A percentile compares a stretch with the other conserved stretches of the same genome.
These are phyloP conservation scores for mouse (Mus musculus) DNA, from an alignment of 2,113 vertebrate genomes.

Conservation along the genomic window DNA sequence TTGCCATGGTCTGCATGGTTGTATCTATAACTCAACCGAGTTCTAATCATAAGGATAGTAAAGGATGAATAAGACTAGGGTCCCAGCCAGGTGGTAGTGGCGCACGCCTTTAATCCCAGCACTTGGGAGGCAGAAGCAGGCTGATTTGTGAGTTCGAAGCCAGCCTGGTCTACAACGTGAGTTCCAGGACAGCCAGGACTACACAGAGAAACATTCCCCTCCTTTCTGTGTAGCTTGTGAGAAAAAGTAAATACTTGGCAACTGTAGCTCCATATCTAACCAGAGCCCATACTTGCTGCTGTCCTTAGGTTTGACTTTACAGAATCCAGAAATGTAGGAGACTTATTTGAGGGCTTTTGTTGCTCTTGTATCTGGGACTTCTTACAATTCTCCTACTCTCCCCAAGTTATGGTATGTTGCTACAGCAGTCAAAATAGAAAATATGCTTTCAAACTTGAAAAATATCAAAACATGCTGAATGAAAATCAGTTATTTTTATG, in stretches of 20 bases:
- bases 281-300: not conserved
- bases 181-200: too few species aligned
- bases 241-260: too few species aligned
- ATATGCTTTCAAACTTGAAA: not conserved
- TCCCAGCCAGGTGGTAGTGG: too few species aligned
- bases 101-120: too few species aligned
- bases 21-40: not conserved
- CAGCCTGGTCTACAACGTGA: too few species aligned
- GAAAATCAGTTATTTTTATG: not conserved
- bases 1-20: not conserved
- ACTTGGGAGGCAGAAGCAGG: too few species aligned
- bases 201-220: not conserved
- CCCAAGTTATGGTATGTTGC: not conserved
- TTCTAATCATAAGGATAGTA: not conserved
- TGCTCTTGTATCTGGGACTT: not conserved
- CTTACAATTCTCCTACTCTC: too few species aligned
- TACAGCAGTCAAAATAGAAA: not conserved
- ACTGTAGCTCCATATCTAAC: not conserved
- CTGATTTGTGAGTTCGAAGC: too few species aligned
- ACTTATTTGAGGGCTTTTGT: not conserved
- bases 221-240: not conserved
- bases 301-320: not conserved
- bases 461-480: constrained; percentile 25
- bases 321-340: not conserved
- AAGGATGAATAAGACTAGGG: not conserved